Evolutionary conservation across 2,888 invertebrate species (phyloP).

Genomic region (Scaptomyza flava): DNA sequence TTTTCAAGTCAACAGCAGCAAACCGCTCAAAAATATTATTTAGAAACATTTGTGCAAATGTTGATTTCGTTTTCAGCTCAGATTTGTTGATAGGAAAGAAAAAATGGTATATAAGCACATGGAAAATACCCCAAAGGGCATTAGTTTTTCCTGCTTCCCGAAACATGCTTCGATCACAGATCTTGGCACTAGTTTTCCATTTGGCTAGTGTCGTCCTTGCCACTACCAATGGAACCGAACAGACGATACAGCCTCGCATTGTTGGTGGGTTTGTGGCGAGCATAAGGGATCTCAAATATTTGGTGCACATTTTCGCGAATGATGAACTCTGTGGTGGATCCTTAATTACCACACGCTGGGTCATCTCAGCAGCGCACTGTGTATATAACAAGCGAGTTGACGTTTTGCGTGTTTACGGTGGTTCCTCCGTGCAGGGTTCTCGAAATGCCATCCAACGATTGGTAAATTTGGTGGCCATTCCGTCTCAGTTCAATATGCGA

Average conservation of each 20-base stretch:
- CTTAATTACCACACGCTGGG: slow-evolving; percentile 61
- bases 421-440: slow-evolving; percentile 51
- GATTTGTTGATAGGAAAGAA: slow-evolving; percentile 43
- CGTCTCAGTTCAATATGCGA: slow-evolving; percentile 50
- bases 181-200: slow-evolving; percentile 17
- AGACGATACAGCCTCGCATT: slow-evolving; percentile 52
- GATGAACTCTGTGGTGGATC: slow-evolving; percentile 56
- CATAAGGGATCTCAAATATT: slow-evolving; percentile 57
- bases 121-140: background rate
- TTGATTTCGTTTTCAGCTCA: slow-evolving; percentile 26
- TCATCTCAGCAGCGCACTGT: slow-evolving; percentile 76
- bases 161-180: slow-evolving; percentile 34
- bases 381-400: slow-evolving; percentile 28
- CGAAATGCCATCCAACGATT: slow-evolving; percentile 27
- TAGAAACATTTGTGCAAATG: slow-evolving; percentile 66
- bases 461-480: slow-evolving; percentile 44
- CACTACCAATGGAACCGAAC: background rate
- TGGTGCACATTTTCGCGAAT: slow-evolving; percentile 55
- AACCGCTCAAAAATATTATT: background rate
- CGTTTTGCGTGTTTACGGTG: slow-evolving; percentile 54
- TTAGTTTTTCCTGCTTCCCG: slow-evolving; percentile 19
- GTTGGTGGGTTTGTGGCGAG: slow-evolving; percentile 53
- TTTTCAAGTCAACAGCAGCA: slow-evolving; percentile 10
- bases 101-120: slow-evolving; percentile 51
- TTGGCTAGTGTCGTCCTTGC: slow-evolving; percentile 8